Evolutionary conservation across 2,113 vertebrate species (phyloP), one percentile per base, ranked within the genome.

Genomic region (Neotoma lepida): DNA sequence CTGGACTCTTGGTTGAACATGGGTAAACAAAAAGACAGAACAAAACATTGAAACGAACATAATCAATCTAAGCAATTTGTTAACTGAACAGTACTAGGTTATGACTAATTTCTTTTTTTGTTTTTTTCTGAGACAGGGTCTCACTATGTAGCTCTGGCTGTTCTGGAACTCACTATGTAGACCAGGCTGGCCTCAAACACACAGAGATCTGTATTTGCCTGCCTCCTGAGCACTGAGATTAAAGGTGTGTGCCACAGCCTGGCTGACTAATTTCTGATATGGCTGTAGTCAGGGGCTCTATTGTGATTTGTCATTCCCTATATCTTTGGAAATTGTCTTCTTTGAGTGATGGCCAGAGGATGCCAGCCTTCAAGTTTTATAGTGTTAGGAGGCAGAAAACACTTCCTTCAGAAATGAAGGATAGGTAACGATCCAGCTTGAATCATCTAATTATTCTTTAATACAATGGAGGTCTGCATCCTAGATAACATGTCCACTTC

Each of bases 1-100:
- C 68, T 93, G 71, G 33, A 93, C 15, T 88, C 64, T 88, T 84
- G 63, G 13, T 78, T 89, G 77, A 96, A 89, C 76, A 63, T 86
- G 61, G 68, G 10, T 49, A 86, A 94, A 63, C 10, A 14, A 49
- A 17, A 82, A 94, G 35, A 71, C 14, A 91, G 95, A 91, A 54
- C 9, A 73, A 89, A 89, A 80, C 12, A 68, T 28, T 96, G n/a
- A 80, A 84, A 51, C 94, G 76, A 95, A 9, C 3, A 93, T 91
- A 81, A 88, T 54, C 49, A 77, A 74, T 74, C 41, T 88, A 85
- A 86, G 13, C 30, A 77, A 91, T 74, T 58, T 64, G 24, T 88
- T 81, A 58, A 28, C 41, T 70, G 88, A 51, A 85, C 2, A 58
- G 2, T 74, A 14, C 12, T 89, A 77, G 41, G 56, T 54, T 68